These are phyloP conservation scores for Enoplosus armatus DNA, from an alignment of 2,797 vertebrate genomes.

Conservation along the genomic window DNA sequence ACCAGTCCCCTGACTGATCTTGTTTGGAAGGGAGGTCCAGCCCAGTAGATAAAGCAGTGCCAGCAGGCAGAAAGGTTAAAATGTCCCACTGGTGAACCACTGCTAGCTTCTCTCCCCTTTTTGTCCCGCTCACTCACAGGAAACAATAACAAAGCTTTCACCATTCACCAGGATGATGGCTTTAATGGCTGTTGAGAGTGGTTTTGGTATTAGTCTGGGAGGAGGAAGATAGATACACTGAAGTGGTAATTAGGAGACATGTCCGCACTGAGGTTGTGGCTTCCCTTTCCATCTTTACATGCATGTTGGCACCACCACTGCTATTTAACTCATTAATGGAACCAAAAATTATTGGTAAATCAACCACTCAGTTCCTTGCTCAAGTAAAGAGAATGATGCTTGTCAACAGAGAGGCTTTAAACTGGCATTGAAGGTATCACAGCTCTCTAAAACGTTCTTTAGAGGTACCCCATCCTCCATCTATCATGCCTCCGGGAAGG, in stretches of 20 bases:
- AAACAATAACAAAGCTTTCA: background rate
- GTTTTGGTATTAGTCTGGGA: constrained; percentile 1
- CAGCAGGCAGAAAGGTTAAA: constrained; percentile 13
- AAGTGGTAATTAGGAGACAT: constrained; percentile 4
- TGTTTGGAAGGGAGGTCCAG: constrained; percentile 14
- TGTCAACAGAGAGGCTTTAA: background rate
- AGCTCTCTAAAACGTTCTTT: background rate
- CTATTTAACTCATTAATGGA: constrained; percentile 2
- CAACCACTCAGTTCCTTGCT: background rate
- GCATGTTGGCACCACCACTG: background rate
- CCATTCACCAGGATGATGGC: background rate
- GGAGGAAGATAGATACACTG: background rate
- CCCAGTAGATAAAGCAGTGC: constrained; percentile 1
- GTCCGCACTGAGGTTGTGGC: background rate
- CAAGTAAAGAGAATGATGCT: background rate
- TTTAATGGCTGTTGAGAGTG: background rate
- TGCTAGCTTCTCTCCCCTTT: background rate
- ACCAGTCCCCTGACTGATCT: constrained; percentile 12
- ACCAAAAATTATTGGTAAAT: constrained; percentile 6
- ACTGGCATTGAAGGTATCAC: background rate
- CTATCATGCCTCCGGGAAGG: background rate
- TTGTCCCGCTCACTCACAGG: background rate
- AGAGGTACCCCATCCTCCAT: background rate
- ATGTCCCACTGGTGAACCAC: constrained; percentile 13
- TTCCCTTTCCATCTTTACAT: background rate